Evolutionary conservation across 1,140 invertebrate species (phyloP).

Genomic region (Homalodisca vitripennis): DNA sequence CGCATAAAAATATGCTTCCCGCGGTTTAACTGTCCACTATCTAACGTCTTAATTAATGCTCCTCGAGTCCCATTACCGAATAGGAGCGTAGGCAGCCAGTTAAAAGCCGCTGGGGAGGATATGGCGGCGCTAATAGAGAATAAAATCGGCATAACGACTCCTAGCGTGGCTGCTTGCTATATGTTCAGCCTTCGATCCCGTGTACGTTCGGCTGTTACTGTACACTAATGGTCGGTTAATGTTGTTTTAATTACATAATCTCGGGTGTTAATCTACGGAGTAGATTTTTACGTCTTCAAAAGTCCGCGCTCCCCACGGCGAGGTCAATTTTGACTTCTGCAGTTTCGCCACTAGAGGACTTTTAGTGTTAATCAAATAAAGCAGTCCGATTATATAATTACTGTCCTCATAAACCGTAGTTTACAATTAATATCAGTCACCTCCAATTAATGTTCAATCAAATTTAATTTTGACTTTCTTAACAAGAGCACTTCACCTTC

Average conservation of each 20-base stretch:
- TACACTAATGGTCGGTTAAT: not conserved
- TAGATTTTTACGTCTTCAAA: too few species aligned
- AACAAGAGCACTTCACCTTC: too few species aligned
- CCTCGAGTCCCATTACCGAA: not conserved
- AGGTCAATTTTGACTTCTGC: too few species aligned
- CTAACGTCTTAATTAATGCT: slow-evolving; percentile 11
- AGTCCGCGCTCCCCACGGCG: not conserved
- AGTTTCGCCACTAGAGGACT: too few species aligned
- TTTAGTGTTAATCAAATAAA: too few species aligned
- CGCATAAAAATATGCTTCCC: slow-evolving; percentile 23
- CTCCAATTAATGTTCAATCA: too few species aligned
- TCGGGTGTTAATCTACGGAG: not conserved
- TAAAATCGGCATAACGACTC: not conserved
- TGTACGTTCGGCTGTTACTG: not conserved
- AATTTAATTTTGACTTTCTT: too few species aligned
- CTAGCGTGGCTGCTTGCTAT: not conserved
- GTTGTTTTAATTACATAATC: not conserved
- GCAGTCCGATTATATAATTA: too few species aligned
- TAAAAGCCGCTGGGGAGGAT: not conserved
- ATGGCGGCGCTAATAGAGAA: not conserved
- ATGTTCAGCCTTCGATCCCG: not conserved
- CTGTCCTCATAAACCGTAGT: too few species aligned
- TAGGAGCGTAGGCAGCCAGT: too few species aligned
- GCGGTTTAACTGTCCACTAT: slow-evolving; percentile 7
- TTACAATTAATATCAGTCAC: too few species aligned